Percentiles rank a stretch among this genome's conserved stretches.
Evolutionary conservation across 2,797 vertebrate species (phyloP).

Genomic region (Helicolenus hilgendorfi): DNA sequence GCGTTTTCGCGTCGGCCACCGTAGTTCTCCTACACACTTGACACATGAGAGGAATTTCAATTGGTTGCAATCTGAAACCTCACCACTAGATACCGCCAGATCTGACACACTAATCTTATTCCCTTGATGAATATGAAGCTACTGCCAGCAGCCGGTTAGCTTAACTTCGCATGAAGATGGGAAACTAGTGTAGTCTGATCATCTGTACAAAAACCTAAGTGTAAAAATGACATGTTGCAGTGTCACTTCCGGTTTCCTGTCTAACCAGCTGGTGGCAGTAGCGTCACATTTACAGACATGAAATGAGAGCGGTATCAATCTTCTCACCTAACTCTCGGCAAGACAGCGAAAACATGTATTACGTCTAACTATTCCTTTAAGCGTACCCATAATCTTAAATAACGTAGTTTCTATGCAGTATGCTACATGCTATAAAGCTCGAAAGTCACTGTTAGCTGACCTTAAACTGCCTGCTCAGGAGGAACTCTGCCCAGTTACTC

Average conservation of each 20-base stretch:
- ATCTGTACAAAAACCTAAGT: neutral
- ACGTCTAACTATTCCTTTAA: neutral
- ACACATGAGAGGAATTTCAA: neutral
- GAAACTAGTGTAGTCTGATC: no score
- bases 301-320: neutral
- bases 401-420: neutral
- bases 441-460: conserved; percentile 8
- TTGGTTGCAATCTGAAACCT: neutral
- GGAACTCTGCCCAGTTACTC: conserved; percentile 13
- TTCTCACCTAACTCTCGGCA: neutral
- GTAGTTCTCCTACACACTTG: neutral
- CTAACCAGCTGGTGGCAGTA: neutral
- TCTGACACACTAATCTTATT: neutral
- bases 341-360: neutral
- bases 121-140: neutral
- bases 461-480: conserved; percentile 18
- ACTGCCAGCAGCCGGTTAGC: neutral
- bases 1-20: no score
- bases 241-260: neutral
- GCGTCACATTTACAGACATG: neutral
- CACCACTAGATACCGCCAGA: neutral
- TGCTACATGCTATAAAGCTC: neutral
- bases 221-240: neutral
- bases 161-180: neutral
- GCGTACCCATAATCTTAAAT: neutral